Conservation (phyloP, 2,797 vertebrate species). For the Enteromius radiatus region DNA sequence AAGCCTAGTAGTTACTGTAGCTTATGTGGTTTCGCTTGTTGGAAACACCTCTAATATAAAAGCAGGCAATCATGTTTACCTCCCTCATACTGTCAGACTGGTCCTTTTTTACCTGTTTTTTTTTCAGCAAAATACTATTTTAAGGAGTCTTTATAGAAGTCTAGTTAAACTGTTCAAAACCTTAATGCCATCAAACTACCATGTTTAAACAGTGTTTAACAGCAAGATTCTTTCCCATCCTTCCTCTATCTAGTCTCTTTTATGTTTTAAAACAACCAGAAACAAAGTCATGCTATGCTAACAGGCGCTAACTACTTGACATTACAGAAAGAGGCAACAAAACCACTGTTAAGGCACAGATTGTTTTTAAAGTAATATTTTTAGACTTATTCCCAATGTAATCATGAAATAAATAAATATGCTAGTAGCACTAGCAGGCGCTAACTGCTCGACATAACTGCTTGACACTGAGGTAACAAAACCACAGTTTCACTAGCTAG, state of each 20-base stretch:
- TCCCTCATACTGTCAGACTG: neutral
- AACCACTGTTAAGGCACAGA: neutral
- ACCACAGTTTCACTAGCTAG: neutral
- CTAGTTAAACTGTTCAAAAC: neutral
- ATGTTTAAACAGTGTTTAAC: neutral
- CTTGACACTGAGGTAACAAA: neutral
- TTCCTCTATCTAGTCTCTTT: neutral
- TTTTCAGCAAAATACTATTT: neutral
- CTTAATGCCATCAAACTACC: neutral
- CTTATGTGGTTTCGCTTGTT: neutral
- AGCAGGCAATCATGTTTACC: neutral
- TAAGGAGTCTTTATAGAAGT: neutral
- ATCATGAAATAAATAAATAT: too few species aligned
- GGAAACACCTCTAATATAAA: neutral
- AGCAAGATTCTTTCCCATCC: neutral
- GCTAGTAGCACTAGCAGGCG: too few species aligned
- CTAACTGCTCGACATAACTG: neutral
- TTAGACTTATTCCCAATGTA: neutral
- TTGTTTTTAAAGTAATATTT: neutral
- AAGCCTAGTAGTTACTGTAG: neutral
- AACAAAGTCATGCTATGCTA: neutral
- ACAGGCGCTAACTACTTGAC: neutral
- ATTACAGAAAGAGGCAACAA: neutral
- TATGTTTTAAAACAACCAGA: neutral
- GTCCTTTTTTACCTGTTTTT: too few species aligned